Evolutionary conservation across 2,888 invertebrate genomes (phyloP), one percentile per base, ranked within the genome.

Genomic region (Leptarthrus brevirostris): DNA sequence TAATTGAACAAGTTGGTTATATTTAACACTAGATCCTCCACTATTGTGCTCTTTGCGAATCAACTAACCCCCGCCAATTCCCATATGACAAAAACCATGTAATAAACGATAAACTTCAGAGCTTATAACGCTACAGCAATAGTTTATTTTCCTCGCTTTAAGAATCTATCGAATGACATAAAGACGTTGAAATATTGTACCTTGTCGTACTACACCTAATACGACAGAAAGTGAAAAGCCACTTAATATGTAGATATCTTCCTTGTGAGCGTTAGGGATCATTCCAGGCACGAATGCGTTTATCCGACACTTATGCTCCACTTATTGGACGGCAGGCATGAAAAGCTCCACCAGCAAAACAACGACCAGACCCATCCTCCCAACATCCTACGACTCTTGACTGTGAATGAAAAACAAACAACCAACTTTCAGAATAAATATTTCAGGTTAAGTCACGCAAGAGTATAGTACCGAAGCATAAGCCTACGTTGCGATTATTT

Each of bases 141-240:
- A 34, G 14, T 30, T 26, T 56, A 58, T 58, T 58, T 36, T n/a
- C 20, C 40, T 0, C 30, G 8, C 22, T 58, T 16, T 16, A 58
- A 30, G 34, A 18, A 49, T 34, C 36, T 34, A 36, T 36, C 58
- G 34, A 36, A 36, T 20, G 36, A 58, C 34, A 20, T 58, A 58
- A 58, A 58, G 58, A 58, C 58, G 20, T 58, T 58, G 58, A 58
- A 58, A 58, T 58, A 58, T 58, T 58, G 34, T 36, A 58, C 58
- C 58, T 36, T 16, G 3, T 30, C 40, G n/a, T 12, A 40, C 10
- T 12, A 6, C 1, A 12, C 40, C 40, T 0, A 12, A 30, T 30
- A 30, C 8, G n/a, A n/a, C n/a, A n/a, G n/a, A n/a, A 30, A 30
- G 30, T 30, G 8, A 8, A 30, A 30, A 30, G 8, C 4, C 3